These are phyloP conservation scores for Spicauda simplicius DNA, from an alignment of 2,888 invertebrate species.

Conservation along the genomic window DNA sequence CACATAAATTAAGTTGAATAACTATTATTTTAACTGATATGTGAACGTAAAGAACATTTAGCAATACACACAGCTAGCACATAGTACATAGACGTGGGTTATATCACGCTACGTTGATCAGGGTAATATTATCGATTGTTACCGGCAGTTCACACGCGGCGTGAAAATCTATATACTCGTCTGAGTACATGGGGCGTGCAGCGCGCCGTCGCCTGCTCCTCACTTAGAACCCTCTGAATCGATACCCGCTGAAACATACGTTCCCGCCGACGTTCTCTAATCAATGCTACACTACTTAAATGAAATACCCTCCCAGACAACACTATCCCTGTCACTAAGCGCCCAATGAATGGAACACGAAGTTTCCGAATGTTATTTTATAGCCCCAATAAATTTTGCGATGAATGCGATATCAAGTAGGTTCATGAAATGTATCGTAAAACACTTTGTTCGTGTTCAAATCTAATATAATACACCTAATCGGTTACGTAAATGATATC, in stretches of 20 bases:
- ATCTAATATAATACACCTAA: not conserved
- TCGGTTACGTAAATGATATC: not conserved
- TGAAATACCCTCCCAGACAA: slow-evolving; percentile 31
- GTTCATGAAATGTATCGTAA: slow-evolving; percentile 5
- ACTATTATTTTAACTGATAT: not conserved
- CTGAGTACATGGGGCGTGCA: slow-evolving; percentile 39
- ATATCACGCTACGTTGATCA: slow-evolving; percentile 38
- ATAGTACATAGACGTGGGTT: slow-evolving; percentile 27
- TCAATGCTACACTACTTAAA: slow-evolving; percentile 42
- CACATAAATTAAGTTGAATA: not conserved
- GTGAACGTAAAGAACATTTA: not conserved
- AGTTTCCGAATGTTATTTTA: slow-evolving; percentile 2
- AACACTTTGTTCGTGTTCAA: not conserved
- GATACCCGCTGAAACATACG: slow-evolving; percentile 46
- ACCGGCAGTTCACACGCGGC: slow-evolving; percentile 36
- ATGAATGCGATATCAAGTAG: slow-evolving; percentile 13
- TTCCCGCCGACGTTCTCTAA: slow-evolving; percentile 47
- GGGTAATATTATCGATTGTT: slow-evolving; percentile 38
- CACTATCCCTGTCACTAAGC: slow-evolving; percentile 31
- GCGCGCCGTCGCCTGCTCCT: slow-evolving; percentile 40
- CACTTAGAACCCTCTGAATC: slow-evolving; percentile 47
- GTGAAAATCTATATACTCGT: slow-evolving; percentile 38
- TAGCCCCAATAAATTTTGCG: not conserved
- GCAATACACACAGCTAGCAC: slow-evolving; percentile 18
- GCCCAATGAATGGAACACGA: slow-evolving; percentile 8